A percentile compares a stretch with the other conserved stretches of the same genome.
Evolutionary conservation across 35 echinoderm and acorn worm species (phyloP).

Genomic region (Lytechinus variegatus): DNA sequence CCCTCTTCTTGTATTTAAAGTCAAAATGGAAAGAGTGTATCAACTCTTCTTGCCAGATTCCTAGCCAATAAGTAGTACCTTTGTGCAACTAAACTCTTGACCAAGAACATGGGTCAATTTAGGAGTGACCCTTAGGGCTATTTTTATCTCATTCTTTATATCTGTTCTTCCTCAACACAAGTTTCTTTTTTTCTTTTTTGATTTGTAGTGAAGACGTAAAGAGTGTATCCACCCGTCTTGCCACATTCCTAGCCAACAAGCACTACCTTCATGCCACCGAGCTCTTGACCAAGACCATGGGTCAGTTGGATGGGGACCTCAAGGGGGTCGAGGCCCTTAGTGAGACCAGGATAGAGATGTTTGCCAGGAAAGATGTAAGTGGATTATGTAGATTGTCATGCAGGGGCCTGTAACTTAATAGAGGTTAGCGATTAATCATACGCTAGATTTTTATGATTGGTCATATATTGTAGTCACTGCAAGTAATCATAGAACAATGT

Average conservation of each 20-base stretch:
- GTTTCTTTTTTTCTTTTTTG: background rate
- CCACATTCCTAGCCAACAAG: constrained; percentile 78
- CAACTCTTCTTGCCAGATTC: constrained; percentile 68
- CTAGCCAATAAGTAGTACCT: constrained; percentile 86
- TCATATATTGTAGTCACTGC: too few relatives aligned
- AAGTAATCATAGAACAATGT: too few relatives aligned
- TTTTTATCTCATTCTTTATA: background rate
- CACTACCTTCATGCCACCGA: constrained; percentile 98
- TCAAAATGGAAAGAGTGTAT: constrained; percentile 86
- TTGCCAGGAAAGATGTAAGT: constrained; percentile 80
- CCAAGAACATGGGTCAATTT: constrained; percentile 49
- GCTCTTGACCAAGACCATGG: constrained; percentile 81
- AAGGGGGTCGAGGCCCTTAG: constrained; percentile 90
- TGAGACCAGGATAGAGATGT: constrained; percentile 88
- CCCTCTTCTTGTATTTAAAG: constrained; percentile 23
- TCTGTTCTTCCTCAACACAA: background rate
- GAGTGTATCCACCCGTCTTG: constrained; percentile 79
- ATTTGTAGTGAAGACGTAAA: constrained; percentile 88
- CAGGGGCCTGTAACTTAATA: background rate
- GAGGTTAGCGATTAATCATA: background rate
- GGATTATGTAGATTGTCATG: too few relatives aligned
- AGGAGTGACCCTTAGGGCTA: too few relatives aligned
- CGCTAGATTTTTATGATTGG: too few relatives aligned
- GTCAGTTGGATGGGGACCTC: constrained; percentile 80
- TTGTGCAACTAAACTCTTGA: constrained; percentile 81